phyloP scores from a whole-genome alignment of 92 coral and sea anemone genomes.

The Isaurus tuberculatus region DNA sequence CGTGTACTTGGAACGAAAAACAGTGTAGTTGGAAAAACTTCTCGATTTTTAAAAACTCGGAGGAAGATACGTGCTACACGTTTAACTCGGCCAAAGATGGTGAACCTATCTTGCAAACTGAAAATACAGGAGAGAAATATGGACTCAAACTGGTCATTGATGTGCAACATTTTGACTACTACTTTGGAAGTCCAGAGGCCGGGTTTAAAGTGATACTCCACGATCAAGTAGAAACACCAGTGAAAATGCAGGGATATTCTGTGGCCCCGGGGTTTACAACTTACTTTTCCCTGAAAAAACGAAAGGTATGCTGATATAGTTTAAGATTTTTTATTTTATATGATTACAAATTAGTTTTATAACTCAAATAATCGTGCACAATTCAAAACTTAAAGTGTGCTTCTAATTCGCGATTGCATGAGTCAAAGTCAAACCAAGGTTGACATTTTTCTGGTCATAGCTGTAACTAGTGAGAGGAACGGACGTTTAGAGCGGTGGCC shows the following conservation, averaged over 20 bases:
- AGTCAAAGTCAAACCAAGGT: no score
- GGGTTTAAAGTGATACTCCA: slow-evolving; percentile 83
- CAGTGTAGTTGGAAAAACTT: slow-evolving; percentile 74
- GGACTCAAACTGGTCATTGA: slow-evolving; percentile 79
- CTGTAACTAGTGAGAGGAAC: no score
- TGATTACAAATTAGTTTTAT: neutral
- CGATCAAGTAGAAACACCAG: slow-evolving; percentile 87
- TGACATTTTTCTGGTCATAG: no score
- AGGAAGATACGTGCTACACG: slow-evolving; percentile 80
- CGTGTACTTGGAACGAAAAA: slow-evolving; percentile 68
- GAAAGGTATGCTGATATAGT: slow-evolving; percentile 51
- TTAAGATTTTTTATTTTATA: neutral
- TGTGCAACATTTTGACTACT: slow-evolving; percentile 77
- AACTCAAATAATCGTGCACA: neutral
- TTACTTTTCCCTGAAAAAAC: slow-evolving; percentile 77
- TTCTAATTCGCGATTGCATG: no score
- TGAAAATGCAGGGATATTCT: slow-evolving; percentile 85
- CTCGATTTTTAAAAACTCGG: slow-evolving; percentile 73
- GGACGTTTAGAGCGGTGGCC: no score
- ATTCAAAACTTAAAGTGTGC: no score
- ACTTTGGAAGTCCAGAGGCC: slow-evolving; percentile 69
- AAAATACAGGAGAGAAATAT: slow-evolving; percentile 68
- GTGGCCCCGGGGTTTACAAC: slow-evolving; percentile 88
- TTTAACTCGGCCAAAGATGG: slow-evolving; percentile 77
- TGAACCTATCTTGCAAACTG: slow-evolving; percentile 33